Evolutionary conservation across 2,888 invertebrate genomes (phyloP).

Genomic region (Toxonevra muliebris): DNA sequence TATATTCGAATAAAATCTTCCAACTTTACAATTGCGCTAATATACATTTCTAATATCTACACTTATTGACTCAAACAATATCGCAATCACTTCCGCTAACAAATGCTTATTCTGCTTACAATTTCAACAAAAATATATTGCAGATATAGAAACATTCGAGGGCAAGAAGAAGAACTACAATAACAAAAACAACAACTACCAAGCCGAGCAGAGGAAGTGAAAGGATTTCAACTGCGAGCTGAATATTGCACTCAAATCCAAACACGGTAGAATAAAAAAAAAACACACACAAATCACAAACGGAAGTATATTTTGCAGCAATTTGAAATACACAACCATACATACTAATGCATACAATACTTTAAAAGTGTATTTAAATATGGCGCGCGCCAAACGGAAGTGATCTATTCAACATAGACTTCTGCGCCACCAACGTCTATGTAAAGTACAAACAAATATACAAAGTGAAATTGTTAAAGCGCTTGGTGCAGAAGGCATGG

Average conservation of each 20-base stretch:
- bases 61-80: slow-evolving; percentile 39
- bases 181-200: slow-evolving; percentile 5
- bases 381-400: slow-evolving; percentile 38
- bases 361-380: slow-evolving; percentile 36
- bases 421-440: slow-evolving; percentile 27
- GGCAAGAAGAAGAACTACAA: slow-evolving; percentile 9
- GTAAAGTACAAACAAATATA: slow-evolving; percentile 16
- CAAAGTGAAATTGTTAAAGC: slow-evolving; percentile 9
- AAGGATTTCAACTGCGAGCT: slow-evolving; percentile 2
- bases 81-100: slow-evolving; percentile 41
- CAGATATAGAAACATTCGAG: background rate
- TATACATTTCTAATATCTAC: slow-evolving; percentile 25
- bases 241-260: background rate
- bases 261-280: background rate
- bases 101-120: slow-evolving; percentile 15
- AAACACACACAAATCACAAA: slow-evolving; percentile 6
- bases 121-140: too few relatives aligned
- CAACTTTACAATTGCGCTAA: slow-evolving; percentile 23
- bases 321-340: background rate
- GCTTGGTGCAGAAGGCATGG: background rate
- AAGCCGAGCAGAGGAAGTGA: background rate
- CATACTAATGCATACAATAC: background rate
- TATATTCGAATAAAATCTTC: too few relatives aligned
- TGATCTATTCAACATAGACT: slow-evolving; percentile 21
- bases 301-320: slow-evolving; percentile 25